Base-by-base conservation (phyloP, 2,888 invertebrate species). In the Ecliptopera silaceata region DNA sequence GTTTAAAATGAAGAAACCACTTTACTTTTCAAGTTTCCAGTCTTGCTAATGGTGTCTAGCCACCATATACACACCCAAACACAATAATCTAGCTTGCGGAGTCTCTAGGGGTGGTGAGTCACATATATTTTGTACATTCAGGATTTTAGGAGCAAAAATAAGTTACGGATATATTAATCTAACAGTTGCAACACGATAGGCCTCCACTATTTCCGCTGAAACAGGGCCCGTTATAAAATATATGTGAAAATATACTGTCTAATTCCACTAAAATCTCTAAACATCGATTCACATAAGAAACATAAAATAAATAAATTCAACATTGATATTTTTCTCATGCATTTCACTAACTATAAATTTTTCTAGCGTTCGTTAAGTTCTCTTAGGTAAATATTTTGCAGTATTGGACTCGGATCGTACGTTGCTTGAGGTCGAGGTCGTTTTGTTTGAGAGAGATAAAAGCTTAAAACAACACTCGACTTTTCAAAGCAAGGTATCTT, bases 101-200 rank as follows among this genome's bases (percentile, higher is more conserved):
- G 68, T 72, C 72, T 76, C 81, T 83, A 84, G 74, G 72, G 60
- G 70, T 66, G 71, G 76, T 74, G 80, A 74, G 34, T 45, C 52
- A 47, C 67, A 75, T 74, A 72, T 56, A 57, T 52, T 76, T 90
- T 90, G 89, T 90, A 90, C 89, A 82, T 86, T 80, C 87, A 90
- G 90, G 89, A 84, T 86, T 84, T 66, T 73, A 75, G 75, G 82
- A 86, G 84, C 84, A 77, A 79, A 74, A 66, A 68, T 65, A 56
- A 57, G 56, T 51, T 52, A 60, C 53, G 47, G 55, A 63, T 48
- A 57, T 49, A 62, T 50, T 56, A 59, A 57, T 48, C 59, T 50
- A 57, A 55, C 34, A 48, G 52, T 48, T 52, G 52, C 32, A 52
- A 57, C 51, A 61, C 56, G 52, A 57, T 56, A 63, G 61, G 55